A percentile compares a stretch with the other conserved stretches of the same genome.
These are phyloP conservation scores for Heliothis virescens DNA, from an alignment of 1,140 invertebrate genomes.

Conservation along the genomic window DNA sequence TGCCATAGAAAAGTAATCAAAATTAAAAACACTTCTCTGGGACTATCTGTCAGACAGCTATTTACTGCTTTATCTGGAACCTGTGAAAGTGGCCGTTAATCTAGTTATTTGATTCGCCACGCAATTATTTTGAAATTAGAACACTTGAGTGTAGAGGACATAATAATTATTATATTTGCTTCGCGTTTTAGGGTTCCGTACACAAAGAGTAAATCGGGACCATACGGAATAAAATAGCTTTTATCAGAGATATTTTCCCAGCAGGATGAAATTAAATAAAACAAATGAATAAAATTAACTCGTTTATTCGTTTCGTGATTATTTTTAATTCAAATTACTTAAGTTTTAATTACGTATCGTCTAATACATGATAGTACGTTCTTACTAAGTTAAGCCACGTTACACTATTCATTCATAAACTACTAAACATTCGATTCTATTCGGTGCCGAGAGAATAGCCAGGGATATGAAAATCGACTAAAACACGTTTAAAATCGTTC, in stretches of 20 bases:
- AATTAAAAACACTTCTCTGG: too few relatives aligned
- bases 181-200: too few relatives aligned
- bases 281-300: slow-evolving; percentile 56
- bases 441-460: neutral
- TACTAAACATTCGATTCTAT: slow-evolving; percentile 39
- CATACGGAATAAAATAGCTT: neutral
- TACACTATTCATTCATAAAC: slow-evolving; percentile 46
- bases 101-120: too few relatives aligned
- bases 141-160: too few relatives aligned
- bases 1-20: too few relatives aligned
- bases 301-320: slow-evolving; percentile 67
- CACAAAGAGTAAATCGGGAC: neutral
- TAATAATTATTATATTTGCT: too few relatives aligned
- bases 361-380: slow-evolving; percentile 62
- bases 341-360: slow-evolving; percentile 65
- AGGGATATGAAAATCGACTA: slow-evolving; percentile 15
- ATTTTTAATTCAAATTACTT: slow-evolving; percentile 56
- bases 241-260: neutral
- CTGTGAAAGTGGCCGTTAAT: too few relatives aligned
- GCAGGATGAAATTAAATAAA: slow-evolving; percentile 39
- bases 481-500: neutral
- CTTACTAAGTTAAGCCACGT: slow-evolving; percentile 47
- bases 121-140: too few relatives aligned
- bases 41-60: too few relatives aligned
- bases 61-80: too few relatives aligned